Conservation (phyloP, 2,888 invertebrate species). For the Pseudoips prasinana region DNA sequence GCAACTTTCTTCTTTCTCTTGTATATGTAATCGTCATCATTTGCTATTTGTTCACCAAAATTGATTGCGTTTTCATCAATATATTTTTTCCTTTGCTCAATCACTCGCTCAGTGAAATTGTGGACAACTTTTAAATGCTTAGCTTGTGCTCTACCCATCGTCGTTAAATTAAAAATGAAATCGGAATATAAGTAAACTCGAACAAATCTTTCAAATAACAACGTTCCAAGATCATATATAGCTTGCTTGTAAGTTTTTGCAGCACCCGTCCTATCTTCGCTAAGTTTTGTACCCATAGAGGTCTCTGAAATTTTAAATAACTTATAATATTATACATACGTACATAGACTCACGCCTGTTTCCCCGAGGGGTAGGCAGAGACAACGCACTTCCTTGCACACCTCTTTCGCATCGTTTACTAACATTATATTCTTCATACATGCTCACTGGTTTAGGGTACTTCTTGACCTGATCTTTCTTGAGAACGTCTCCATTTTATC, state of each 20-base stretch:
- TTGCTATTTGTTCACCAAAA: not conserved
- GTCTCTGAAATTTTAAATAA: constrained; percentile 72
- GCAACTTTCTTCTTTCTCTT: constrained; percentile 42
- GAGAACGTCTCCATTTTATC: too few relatives aligned
- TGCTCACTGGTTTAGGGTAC: too few relatives aligned
- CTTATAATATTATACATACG: too few relatives aligned
- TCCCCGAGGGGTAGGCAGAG: too few relatives aligned
- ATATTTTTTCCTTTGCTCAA: constrained; percentile 33
- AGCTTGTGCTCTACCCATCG: constrained; percentile 69
- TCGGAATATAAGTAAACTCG: constrained; percentile 82
- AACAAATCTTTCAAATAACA: constrained; percentile 53
- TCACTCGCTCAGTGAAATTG: constrained; percentile 63
- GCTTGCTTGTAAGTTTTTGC: constrained; percentile 81
- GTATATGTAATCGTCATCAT: constrained; percentile 4
- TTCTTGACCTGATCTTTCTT: too few relatives aligned
- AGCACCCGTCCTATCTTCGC: constrained; percentile 51
- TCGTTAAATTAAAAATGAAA: constrained; percentile 72
- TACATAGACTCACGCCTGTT: too few relatives aligned
- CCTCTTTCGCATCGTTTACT: too few relatives aligned
- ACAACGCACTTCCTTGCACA: too few relatives aligned
- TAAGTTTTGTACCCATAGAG: constrained; percentile 85
- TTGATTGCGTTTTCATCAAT: constrained; percentile 1
- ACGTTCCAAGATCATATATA: constrained; percentile 64
- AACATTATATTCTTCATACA: too few relatives aligned
- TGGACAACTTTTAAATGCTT: constrained; percentile 52